phyloP scores from a whole-genome alignment of 2,113 vertebrate genomes.

The Epinephelus cyanopodus region DNA sequence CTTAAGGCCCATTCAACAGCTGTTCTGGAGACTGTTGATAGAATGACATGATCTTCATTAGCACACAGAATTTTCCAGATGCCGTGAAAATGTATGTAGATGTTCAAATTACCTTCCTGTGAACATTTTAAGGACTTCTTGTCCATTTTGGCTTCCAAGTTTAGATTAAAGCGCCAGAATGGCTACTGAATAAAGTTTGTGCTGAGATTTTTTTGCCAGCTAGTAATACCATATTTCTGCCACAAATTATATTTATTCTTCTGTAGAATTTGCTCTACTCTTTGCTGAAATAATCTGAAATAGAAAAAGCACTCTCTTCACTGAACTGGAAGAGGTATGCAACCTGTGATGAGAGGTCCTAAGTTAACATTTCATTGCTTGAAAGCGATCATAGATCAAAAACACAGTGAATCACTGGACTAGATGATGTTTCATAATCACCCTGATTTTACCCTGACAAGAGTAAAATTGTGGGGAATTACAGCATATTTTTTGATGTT shows the following conservation, averaged over 20 bases:
- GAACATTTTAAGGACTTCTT: neutral
- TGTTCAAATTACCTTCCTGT: neutral
- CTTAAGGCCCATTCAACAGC: neutral
- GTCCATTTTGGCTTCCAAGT: neutral
- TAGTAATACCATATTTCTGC: neutral
- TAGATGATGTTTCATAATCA: neutral
- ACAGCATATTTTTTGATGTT: neutral
- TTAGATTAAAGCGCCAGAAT: neutral
- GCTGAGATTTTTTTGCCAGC: neutral
- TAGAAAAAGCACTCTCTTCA: neutral
- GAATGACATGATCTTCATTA: neutral
- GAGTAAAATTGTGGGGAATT: neutral
- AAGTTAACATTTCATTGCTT: neutral
- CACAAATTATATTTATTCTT: neutral
- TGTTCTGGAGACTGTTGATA: conserved; percentile 4
- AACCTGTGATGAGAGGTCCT: neutral
- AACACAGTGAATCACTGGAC: neutral
- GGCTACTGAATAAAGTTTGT: neutral
- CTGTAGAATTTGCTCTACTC: neutral
- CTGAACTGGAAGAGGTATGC: neutral
- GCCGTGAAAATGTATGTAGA: neutral
- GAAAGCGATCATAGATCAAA: neutral
- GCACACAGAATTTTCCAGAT: conserved; percentile 6
- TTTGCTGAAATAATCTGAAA: neutral
- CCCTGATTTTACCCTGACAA: neutral